phyloP scores from a whole-genome alignment of 1,140 invertebrate species.

The Drosophila tani region DNA sequence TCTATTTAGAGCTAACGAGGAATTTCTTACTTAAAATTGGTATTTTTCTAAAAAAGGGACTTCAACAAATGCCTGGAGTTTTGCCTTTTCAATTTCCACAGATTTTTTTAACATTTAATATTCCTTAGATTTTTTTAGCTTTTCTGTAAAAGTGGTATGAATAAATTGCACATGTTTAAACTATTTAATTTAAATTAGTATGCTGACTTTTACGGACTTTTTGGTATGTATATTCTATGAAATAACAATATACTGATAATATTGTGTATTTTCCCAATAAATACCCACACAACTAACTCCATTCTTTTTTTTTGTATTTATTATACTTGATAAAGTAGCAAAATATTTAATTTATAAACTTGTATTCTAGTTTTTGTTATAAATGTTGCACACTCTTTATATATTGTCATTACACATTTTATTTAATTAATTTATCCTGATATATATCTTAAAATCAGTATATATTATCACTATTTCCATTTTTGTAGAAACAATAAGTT shows the following conservation, averaged over 20 bases:
- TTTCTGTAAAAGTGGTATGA: background rate
- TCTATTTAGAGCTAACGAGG: background rate
- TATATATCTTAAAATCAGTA: background rate
- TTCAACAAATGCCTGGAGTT: too few relatives aligned
- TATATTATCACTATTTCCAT: background rate
- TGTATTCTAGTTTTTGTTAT: too few relatives aligned
- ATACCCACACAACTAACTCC: too few relatives aligned
- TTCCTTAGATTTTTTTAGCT: background rate
- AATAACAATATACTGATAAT: too few relatives aligned
- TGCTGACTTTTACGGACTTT: too few relatives aligned
- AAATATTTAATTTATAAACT: background rate
- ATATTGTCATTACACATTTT: background rate
- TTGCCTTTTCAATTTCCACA: fast-evolving
- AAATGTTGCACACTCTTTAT: background rate
- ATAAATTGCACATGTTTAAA: too few relatives aligned
- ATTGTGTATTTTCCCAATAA: too few relatives aligned
- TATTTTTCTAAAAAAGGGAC: background rate
- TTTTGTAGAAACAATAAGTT: background rate
- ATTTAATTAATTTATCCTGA: background rate
- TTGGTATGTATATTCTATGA: too few relatives aligned
- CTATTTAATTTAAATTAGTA: background rate
- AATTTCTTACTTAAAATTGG: background rate
- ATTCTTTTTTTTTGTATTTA: too few relatives aligned
- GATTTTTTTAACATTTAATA: too few relatives aligned
- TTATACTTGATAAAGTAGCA: too few relatives aligned